Conservation (phyloP, 2,113 vertebrate genomes). For the Eupsittula cactorum region DNA sequence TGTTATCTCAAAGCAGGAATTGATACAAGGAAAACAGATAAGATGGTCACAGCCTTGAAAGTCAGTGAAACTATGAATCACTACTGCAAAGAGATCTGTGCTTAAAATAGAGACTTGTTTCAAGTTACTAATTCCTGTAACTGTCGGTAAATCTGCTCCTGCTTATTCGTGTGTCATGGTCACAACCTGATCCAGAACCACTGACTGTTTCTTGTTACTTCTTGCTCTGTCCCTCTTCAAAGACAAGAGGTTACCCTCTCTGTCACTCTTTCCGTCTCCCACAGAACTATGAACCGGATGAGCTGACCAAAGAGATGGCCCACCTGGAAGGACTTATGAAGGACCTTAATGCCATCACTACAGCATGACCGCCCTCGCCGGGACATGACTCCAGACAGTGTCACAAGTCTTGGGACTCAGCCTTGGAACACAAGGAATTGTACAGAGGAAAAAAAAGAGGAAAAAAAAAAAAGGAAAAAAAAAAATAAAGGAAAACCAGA, state of each 20-base stretch:
- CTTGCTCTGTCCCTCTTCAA: not conserved
- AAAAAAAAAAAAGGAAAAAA: not conserved
- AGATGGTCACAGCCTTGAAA: not conserved
- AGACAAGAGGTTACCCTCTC: not conserved
- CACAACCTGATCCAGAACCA: not conserved
- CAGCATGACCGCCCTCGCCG: constrained; percentile 76
- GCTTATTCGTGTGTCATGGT: not conserved
- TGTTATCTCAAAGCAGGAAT: not conserved
- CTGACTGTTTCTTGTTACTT: not conserved
- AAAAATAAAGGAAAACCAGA: not conserved
- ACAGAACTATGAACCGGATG: constrained; percentile 95
- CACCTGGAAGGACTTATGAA: constrained; percentile 99
- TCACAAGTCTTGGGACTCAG: constrained; percentile 65
- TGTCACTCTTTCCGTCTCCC: constrained; percentile 78
- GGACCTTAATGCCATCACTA: constrained; percentile 99
- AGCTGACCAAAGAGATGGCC: constrained; percentile 99
- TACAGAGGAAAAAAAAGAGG: constrained; percentile 53
- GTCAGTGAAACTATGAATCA: not conserved
- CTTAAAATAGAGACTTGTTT: not conserved
- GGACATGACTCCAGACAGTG: constrained; percentile 23
- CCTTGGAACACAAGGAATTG: constrained; percentile 77
- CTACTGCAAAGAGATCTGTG: not conserved
- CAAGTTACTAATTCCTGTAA: not conserved
- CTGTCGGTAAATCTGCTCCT: not conserved
- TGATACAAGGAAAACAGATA: not conserved